These are phyloP conservation scores for Sanderia malayensis DNA, from an alignment of 30 jellyfish, hydroid and myxozoan genomes.

Conservation along the genomic window DNA sequence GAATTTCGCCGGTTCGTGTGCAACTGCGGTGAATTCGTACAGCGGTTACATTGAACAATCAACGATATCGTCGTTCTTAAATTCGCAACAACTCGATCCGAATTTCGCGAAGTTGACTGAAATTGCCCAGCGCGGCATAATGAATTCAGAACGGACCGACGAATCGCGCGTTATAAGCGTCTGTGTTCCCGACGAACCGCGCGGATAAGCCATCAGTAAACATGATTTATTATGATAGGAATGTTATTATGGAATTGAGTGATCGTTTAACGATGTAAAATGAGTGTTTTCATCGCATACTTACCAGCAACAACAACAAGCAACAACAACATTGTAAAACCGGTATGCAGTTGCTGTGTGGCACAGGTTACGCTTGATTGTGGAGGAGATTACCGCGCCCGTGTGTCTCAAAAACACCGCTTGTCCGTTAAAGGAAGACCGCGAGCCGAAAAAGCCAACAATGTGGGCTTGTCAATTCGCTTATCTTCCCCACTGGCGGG, in stretches of 20 bases:
- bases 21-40: conserved; percentile 58
- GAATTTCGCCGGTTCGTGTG: conserved; percentile 50
- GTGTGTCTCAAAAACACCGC: too few species aligned
- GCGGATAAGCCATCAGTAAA: conserved; percentile 51
- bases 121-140: conserved; percentile 56
- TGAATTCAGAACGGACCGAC: conserved; percentile 52
- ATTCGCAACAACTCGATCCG: conserved; percentile 59
- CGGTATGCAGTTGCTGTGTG: too few species aligned
- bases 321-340: too few species aligned
- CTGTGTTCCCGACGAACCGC: conserved; percentile 67
- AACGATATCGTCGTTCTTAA: conserved; percentile 49
- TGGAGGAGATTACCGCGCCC: too few species aligned
- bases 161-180: conserved; percentile 64
- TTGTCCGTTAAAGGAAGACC: too few species aligned
- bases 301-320: too few species aligned
- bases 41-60: conserved; percentile 39
- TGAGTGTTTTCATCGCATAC: not conserved
- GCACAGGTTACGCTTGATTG: too few species aligned
- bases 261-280: conserved; percentile 9
- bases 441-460: too few species aligned
- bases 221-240: conserved; percentile 1
- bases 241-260: not conserved
- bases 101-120: conserved; percentile 41
- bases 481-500: too few species aligned
- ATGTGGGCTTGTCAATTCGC: too few species aligned